phyloP scores from a whole-genome alignment of 2,888 invertebrate species.

The Eristalinus sepulchralis region DNA sequence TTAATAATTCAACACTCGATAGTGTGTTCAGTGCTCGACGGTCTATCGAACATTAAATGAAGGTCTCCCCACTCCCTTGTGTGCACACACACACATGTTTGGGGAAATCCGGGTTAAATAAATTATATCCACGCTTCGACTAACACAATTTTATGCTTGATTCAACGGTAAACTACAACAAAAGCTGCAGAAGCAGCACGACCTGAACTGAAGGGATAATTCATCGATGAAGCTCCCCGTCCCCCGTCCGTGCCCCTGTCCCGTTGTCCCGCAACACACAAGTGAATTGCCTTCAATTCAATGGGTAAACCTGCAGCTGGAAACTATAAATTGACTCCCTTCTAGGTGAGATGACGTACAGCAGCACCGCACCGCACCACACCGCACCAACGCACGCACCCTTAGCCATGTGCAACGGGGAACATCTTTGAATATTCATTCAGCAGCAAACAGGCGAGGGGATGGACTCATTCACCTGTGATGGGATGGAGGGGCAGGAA shows the following conservation, averaged over 20 bases:
- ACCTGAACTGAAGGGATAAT: slow-evolving; percentile 4
- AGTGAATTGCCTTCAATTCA: slow-evolving; percentile 4
- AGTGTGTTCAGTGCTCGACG: background rate
- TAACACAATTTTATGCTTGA: slow-evolving; percentile 64
- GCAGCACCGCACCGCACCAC: background rate
- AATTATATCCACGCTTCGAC: slow-evolving; percentile 55
- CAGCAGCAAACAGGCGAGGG: background rate
- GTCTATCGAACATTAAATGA: background rate
- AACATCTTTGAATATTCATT: background rate
- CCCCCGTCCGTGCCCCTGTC: too few species aligned
- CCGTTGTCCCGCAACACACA: background rate
- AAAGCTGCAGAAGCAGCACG: background rate
- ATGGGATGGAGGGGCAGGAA: background rate
- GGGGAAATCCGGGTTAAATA: slow-evolving; percentile 50
- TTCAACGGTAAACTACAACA: slow-evolving; percentile 53
- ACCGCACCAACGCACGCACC: background rate
- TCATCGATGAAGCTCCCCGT: slow-evolving; percentile 32
- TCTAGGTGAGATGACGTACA: background rate
- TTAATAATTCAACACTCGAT: slow-evolving; percentile 18
- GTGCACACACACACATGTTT: background rate
- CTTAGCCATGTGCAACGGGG: background rate
- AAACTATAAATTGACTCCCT: slow-evolving; percentile 35
- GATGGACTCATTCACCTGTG: background rate
- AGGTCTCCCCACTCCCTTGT: background rate
- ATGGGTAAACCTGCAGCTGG: slow-evolving; percentile 50